phyloP scores from a whole-genome alignment of 2,113 vertebrate genomes.

The Macrotus californicus region DNA sequence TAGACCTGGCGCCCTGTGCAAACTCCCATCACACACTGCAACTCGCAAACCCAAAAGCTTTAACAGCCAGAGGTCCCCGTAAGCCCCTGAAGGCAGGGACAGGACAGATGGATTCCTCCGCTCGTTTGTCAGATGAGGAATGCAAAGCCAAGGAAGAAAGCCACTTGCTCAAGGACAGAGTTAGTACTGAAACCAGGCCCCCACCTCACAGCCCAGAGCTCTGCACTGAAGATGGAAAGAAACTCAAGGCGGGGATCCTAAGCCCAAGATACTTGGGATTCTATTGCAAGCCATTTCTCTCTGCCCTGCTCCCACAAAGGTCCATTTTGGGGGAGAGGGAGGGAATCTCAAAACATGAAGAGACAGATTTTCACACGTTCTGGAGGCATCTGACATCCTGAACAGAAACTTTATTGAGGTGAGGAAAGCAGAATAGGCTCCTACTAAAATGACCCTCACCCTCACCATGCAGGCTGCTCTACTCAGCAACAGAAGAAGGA shows the following conservation, averaged over 20 bases:
- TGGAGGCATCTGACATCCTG: background rate
- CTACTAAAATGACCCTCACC: background rate
- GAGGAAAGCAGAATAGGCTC: background rate
- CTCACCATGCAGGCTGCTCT: background rate
- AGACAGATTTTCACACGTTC: background rate
- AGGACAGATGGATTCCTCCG: background rate
- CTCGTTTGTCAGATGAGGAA: background rate
- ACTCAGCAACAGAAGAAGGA: background rate
- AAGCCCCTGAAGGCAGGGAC: background rate
- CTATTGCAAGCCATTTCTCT: background rate
- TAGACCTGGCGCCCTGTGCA: background rate
- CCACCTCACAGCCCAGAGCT: background rate
- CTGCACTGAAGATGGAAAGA: background rate
- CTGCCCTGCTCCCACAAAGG: background rate
- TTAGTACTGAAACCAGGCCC: background rate
- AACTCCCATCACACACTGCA: background rate
- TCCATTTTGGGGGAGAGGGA: background rate
- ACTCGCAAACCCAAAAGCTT: background rate
- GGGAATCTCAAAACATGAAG: background rate
- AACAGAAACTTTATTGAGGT: conserved; percentile 36
- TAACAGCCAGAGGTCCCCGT: background rate
- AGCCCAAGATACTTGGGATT: background rate
- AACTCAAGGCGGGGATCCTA: background rate
- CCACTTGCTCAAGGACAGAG: background rate
- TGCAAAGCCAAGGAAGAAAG: background rate